Evolutionary conservation across 2,113 vertebrate genomes (phyloP).

Genomic region (Tursiops truncatus): DNA sequence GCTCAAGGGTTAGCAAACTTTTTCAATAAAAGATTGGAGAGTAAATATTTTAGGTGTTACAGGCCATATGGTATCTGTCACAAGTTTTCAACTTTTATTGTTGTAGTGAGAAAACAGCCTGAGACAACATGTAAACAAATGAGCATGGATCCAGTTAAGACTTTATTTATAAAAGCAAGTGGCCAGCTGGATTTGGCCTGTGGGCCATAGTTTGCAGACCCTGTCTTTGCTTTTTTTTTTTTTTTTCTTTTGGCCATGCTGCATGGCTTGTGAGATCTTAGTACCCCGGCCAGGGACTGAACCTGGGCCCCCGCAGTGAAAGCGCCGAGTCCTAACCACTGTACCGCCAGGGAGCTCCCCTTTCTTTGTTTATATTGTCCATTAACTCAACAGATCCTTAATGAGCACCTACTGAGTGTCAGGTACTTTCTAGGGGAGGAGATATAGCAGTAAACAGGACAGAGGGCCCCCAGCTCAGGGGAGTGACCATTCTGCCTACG

Average conservation of each 20-base stretch:
- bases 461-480: not conserved
- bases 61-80: not conserved
- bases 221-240: not conserved
- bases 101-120: not conserved
- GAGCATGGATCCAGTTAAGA: not conserved
- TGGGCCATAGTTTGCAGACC: not conserved
- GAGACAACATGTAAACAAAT: not conserved
- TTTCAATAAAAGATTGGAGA: not conserved
- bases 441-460: not conserved
- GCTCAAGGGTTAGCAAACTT: not conserved
- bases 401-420: not conserved
- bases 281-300: not conserved
- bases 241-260: not conserved
- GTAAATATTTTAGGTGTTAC: not conserved
- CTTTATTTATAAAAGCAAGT: not conserved
- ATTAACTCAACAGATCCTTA: not conserved
- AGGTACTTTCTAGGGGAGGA: not conserved
- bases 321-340: not conserved
- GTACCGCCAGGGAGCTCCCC: not conserved
- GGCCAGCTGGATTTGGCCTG: not conserved
- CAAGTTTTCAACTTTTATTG: not conserved
- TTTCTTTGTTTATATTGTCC: not conserved
- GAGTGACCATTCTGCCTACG: not conserved
- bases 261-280: not conserved
- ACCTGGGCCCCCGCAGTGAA: not conserved